Evolutionary conservation across 2,888 invertebrate species (phyloP), one percentile per base, ranked within the genome.

Genomic region (Himalopsyche japonica): DNA sequence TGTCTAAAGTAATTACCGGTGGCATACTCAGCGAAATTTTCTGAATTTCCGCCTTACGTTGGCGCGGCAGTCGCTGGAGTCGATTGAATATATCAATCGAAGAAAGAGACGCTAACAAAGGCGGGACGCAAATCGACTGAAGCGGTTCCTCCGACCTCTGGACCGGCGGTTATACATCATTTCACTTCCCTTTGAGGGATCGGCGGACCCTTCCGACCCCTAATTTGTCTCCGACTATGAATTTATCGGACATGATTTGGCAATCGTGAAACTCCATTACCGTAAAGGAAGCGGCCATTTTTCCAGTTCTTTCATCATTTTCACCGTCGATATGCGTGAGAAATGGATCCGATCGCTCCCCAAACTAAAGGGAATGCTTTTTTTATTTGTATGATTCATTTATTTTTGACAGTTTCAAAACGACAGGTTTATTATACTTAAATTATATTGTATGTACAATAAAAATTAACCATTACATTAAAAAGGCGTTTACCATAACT

Each of bases 161-260:
- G 84, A 47, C 47, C 64, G 80, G 48, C 78, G 48, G 84, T 81
- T 80, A 86, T 86, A 84, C 83, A 84, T 86, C 86, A 86, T 86
- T 86, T 85, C 85, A 82, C 79, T 83, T 86, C 85, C 85, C 81
- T 83, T 81, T 84, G 86, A 86, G 84, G 49, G 86, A 83, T 84
- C 80, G 82, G 48, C 57, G 49, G 80, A 76, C 77, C 81, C 82
- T 32, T 47, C 47, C 79, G 83, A 85, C 85, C 85, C 85, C 81
- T 83, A 85, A 85, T 85, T 85, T 85, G 85, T 85, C 85, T 78
- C 83, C 80, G 81, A 79, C 76, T 83, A 81, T 83, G 85, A 83
- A 83, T 85, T 83, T 83, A 85, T 81, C 57, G 79, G 83, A 81
- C 79, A 85, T 79, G 81, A 83, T 85, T 81, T 83, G 79, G 81